Evolutionary conservation across 1,140 invertebrate genomes (phyloP).

Genomic region (Diachasma alloeum): DNA sequence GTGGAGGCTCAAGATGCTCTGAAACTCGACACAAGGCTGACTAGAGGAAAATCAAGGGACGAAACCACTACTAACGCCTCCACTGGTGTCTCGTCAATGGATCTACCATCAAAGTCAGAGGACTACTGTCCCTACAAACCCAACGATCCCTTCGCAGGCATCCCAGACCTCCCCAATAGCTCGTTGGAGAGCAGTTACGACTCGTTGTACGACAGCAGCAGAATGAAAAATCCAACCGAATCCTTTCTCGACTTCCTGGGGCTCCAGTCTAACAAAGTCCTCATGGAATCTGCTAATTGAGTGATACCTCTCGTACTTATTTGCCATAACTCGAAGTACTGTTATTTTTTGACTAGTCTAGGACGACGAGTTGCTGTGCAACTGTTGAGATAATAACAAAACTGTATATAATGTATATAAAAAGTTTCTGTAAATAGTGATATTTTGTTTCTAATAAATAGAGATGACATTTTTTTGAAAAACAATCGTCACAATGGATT

Average conservation of each 20-base stretch:
- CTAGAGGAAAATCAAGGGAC: neutral
- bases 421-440: neutral
- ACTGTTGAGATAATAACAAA: neutral
- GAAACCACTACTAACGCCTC: neutral
- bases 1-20: constrained; percentile 66
- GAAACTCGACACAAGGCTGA: constrained; percentile 40
- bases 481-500: neutral
- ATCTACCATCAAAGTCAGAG: neutral
- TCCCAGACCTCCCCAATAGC: neutral
- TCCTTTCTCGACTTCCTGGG: constrained; percentile 45
- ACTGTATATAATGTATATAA: constrained; percentile 8
- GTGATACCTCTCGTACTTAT: neutral
- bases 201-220: neutral
- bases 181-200: constrained; percentile 12
- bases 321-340: neutral
- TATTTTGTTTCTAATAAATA: neutral
- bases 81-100: neutral
- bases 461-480: neutral
- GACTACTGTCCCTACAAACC: neutral
- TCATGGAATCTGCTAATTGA: constrained; percentile 14
- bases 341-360: neutral
- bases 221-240: constrained; percentile 34
- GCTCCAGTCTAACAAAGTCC: constrained; percentile 30
- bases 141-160: neutral
- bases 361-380: neutral